phyloP scores from a whole-genome alignment of 2,888 invertebrate species.

The Ypsolopha sequella region DNA sequence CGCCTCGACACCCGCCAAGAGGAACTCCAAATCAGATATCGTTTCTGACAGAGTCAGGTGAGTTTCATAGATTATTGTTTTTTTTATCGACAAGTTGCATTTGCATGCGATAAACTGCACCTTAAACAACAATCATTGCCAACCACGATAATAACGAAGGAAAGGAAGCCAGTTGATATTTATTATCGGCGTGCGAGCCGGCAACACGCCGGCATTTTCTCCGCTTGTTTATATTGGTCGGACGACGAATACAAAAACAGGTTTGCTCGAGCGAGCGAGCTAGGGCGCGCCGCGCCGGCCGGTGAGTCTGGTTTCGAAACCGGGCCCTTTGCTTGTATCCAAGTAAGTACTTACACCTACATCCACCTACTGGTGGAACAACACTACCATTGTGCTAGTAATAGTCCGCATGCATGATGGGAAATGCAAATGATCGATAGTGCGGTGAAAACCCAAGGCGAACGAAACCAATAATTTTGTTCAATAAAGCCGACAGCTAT shows the following conservation, averaged over 20 bases:
- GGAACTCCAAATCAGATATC: conserved; percentile 83
- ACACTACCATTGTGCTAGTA: too few relatives aligned
- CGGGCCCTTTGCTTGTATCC: conserved; percentile 33
- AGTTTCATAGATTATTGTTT: conserved; percentile 33
- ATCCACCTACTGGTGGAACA: too few relatives aligned
- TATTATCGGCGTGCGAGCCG: neutral
- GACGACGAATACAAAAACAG: conserved; percentile 12
- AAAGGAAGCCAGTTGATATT: neutral
- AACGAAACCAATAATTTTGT: too few relatives aligned
- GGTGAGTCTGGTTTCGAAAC: conserved; percentile 22
- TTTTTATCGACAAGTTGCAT: too few relatives aligned
- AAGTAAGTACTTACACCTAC: conserved; percentile 19
- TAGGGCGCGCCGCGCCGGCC: conserved; percentile 14
- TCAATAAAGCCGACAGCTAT: too few relatives aligned
- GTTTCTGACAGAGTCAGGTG: conserved; percentile 85
- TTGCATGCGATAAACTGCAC: too few relatives aligned
- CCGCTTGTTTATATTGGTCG: conserved; percentile 26
- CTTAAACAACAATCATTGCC: too few relatives aligned
- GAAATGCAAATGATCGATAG: too few relatives aligned
- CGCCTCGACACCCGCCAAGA: conserved; percentile 72
- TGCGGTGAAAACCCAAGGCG: too few relatives aligned
- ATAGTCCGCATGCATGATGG: too few relatives aligned
- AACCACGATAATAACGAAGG: neutral
- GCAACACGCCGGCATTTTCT: conserved; percentile 16
- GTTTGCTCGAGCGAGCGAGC: conserved; percentile 11